phyloP scores from a whole-genome alignment of 2,113 vertebrate genomes.

The Raja brachyura region DNA sequence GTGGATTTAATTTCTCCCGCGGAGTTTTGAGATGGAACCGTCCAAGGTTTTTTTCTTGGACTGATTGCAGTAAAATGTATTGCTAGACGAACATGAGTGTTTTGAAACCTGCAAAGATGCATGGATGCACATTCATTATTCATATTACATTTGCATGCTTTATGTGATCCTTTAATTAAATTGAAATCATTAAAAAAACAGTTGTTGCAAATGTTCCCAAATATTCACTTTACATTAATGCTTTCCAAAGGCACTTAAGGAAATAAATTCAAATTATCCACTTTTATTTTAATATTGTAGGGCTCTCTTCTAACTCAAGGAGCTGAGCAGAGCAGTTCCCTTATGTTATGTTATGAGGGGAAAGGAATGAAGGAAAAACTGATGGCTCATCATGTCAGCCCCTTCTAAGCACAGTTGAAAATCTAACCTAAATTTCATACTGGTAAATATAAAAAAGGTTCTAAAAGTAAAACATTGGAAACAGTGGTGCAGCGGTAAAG shows the following conservation, averaged over 20 bases:
- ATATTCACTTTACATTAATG: background rate
- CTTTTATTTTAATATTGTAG: background rate
- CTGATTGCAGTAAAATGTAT: background rate
- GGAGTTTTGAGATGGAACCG: background rate
- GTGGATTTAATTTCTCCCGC: background rate
- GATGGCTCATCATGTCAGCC: background rate
- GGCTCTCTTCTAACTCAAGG: background rate
- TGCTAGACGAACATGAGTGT: background rate
- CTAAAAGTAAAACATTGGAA: background rate
- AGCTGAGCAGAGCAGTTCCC: background rate
- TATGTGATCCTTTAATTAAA: conserved; percentile 24
- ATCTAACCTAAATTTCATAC: background rate
- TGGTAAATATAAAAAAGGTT: background rate
- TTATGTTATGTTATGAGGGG: background rate
- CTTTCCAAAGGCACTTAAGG: background rate
- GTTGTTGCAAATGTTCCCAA: conserved; percentile 2
- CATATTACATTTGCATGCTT: background rate
- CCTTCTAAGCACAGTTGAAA: background rate
- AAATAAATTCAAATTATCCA: background rate
- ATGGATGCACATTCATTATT: background rate
- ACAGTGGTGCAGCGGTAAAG: no score
- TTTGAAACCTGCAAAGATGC: background rate
- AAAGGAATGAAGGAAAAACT: background rate
- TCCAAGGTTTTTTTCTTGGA: background rate
- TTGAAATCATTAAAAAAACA: background rate